Base-by-base conservation (phyloP, 2,888 invertebrate genomes). In the Ophion ventricosus region DNA sequence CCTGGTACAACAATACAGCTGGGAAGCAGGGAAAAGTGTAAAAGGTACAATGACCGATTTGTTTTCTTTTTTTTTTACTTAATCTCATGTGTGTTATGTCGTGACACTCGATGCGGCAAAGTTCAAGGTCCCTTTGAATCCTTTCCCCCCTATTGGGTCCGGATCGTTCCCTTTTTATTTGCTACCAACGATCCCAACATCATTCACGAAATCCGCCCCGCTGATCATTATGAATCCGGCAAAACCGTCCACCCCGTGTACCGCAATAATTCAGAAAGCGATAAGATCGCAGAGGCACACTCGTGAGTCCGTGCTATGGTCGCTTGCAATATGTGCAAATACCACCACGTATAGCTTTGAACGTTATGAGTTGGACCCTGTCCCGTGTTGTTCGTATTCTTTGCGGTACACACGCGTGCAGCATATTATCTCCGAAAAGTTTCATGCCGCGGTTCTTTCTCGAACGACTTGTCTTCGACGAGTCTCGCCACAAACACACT, bases 1-100 rank as follows among this genome's bases (percentile, higher is more conserved):
- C 92, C 95, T 97, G 95, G 94, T 96, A 78, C 95, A 96, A 84
- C 94, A 95, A 79, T 92, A 96, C 90, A 94, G 94, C 29, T 94
- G 96, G 85, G 90, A 94, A 2, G 94, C 95, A 17, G 88, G 93
- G 25, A 94, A 94, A 61, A 96, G 96, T 61, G 94, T 96, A 76
- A 91, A 94, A 89, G 94, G 96, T 96, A 93, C 93, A 94, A n/a
- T 54, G 25, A n/a, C n/a, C 25, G 61, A 40, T 40, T 7, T 76
- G 4, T 49, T 25, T 35, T 35, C 56, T 26, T 43, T 63, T 35
- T 35, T 61, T 26, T 43, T 63, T n/a, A n/a, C 14, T 61, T 23
- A 20, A 14, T 8, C 5, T 49, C 49, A 23, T 17, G 56, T 35
- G 67, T 57, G 49, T 73, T 43, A 57, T 77, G 25, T 61, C 40